Conservation (phyloP, 2,888 invertebrate genomes). For the Tanypteryx hageni region DNA sequence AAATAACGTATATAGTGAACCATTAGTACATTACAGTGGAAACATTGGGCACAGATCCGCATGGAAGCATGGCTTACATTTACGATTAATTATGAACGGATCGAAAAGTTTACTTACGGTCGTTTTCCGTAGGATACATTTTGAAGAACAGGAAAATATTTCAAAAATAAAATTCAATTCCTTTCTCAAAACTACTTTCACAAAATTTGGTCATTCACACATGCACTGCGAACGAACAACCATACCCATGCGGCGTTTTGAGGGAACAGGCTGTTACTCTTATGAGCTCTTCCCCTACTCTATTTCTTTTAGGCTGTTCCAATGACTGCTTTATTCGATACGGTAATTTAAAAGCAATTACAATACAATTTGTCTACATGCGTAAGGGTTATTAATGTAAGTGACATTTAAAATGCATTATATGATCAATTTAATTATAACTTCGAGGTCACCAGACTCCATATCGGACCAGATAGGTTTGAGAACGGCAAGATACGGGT, state of each 20-base stretch:
- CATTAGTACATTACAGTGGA: background rate
- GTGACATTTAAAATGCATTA: background rate
- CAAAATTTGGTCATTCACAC: background rate
- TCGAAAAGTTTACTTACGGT: slow-evolving; percentile 11
- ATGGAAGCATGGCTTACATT: background rate
- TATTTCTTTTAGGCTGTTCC: slow-evolving; percentile 30
- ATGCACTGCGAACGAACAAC: background rate
- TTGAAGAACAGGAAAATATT: background rate
- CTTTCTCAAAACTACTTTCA: background rate
- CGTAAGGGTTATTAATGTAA: too few relatives aligned
- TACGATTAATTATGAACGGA: background rate
- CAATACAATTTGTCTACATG: too few relatives aligned
- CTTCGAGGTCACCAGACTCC: background rate
- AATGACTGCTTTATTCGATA: background rate
- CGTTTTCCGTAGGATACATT: slow-evolving; percentile 65
- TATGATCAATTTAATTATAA: background rate
- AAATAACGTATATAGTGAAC: too few relatives aligned
- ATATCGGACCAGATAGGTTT: background rate
- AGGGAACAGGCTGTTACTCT: slow-evolving; percentile 40
- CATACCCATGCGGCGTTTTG: slow-evolving; percentile 48
- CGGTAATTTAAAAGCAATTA: background rate
- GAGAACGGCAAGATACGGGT: background rate
- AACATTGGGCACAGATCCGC: too few relatives aligned
- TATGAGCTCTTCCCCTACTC: slow-evolving; percentile 26
- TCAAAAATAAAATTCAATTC: background rate